phyloP scores from a whole-genome alignment of 2,797 vertebrate species.

The Cirrhinus molitorella region DNA sequence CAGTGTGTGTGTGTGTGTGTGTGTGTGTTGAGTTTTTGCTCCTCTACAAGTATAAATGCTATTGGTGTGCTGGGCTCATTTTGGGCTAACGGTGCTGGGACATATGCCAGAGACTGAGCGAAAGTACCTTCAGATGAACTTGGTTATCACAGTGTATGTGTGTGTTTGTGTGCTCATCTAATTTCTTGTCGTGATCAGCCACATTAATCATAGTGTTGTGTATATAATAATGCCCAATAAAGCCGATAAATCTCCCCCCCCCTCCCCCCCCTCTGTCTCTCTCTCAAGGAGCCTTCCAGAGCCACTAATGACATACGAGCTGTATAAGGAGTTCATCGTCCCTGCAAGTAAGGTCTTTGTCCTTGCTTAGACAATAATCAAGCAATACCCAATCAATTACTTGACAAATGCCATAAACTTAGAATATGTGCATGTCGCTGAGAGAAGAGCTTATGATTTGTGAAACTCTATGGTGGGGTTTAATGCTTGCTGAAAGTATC shows the following conservation, averaged over 20 bases:
- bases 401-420: conserved; percentile 18
- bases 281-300: conserved; percentile 92
- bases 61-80: conserved; percentile 8
- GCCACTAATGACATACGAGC: conserved; percentile 95
- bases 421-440: not conserved
- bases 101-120: conserved; percentile 72
- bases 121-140: conserved; percentile 84
- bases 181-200: conserved; percentile 74
- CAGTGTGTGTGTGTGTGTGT: not conserved
- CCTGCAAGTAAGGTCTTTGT: conserved; percentile 89
- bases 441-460: conserved; percentile 12
- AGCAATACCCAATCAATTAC: conserved; percentile 30
- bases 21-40: conserved; percentile 4
- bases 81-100: conserved; percentile 71
- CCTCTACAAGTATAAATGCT: conserved; percentile 2
- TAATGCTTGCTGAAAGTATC: not conserved
- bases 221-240: conserved; percentile 78
- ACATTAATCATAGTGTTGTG: conserved; percentile 81
- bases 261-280: conserved; percentile 49
- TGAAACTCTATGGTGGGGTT: not conserved
- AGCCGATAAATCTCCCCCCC: conserved; percentile 67
- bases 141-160: conserved; percentile 72
- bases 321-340: conserved; percentile 94
- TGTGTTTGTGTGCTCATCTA: conserved; percentile 67
- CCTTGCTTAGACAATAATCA: conserved; percentile 23